These are phyloP conservation scores for Tringa solitaria DNA, from an alignment of 2,113 vertebrate genomes.

Conservation along the genomic window DNA sequence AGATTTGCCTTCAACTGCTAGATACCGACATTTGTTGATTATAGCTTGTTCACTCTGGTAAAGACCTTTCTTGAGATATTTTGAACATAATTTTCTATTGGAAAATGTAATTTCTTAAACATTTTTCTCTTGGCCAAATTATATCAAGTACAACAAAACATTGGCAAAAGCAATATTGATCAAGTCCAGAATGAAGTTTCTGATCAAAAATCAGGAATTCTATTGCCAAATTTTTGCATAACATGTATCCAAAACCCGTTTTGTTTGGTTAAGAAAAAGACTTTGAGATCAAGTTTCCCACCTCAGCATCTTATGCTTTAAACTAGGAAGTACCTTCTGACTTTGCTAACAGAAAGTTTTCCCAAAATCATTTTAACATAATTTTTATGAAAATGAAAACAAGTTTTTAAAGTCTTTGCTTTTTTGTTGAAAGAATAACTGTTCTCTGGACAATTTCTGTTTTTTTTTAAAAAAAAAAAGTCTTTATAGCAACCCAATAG, in stretches of 20 bases:
- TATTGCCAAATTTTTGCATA: background rate
- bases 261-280: background rate
- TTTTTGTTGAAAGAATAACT: background rate
- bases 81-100: background rate
- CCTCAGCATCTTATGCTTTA: background rate
- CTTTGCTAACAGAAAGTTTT: background rate
- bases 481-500: background rate
- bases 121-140: background rate
- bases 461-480: background rate
- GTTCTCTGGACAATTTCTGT: background rate
- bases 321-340: background rate
- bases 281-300: background rate
- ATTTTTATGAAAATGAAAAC: background rate
- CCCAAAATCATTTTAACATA: background rate
- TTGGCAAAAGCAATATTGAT: background rate
- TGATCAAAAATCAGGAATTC: background rate
- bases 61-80: background rate
- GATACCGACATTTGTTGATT: background rate
- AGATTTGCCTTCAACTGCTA: background rate
- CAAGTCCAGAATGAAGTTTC: background rate
- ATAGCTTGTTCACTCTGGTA: background rate
- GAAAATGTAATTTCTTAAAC: background rate
- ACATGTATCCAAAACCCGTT: background rate
- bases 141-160: background rate
- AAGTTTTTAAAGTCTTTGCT: background rate